phyloP scores from a whole-genome alignment of 2,113 vertebrate genomes.

The Chaetura pelagica region DNA sequence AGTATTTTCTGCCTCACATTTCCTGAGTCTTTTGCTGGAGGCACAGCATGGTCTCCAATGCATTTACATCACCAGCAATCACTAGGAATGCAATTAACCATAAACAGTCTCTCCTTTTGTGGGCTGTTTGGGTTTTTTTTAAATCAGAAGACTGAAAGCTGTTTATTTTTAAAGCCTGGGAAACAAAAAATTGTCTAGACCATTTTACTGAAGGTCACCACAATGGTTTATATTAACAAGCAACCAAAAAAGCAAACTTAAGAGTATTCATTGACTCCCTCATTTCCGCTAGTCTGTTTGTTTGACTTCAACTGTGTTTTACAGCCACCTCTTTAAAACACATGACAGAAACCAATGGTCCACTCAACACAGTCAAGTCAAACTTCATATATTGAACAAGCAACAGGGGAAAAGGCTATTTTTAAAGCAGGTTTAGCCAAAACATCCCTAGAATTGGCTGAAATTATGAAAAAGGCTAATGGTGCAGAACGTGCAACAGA shows the following conservation, averaged over 20 bases:
- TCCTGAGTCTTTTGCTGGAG: neutral
- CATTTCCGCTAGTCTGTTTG: neutral
- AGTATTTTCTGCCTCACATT: neutral
- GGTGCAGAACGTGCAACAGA: neutral
- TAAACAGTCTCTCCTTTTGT: neutral
- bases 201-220: neutral
- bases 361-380: neutral
- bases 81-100: neutral
- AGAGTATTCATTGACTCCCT: neutral
- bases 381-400: neutral
- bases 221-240: neutral
- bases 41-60: neutral
- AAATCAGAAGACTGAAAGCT: neutral
- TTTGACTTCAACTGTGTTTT: neutral
- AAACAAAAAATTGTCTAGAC: neutral
- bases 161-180: neutral
- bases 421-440: neutral
- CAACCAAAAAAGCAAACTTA: neutral
- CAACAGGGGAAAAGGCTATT: neutral
- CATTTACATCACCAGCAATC: neutral
- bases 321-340: neutral
- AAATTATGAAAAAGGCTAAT: neutral
- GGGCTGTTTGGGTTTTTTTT: neutral
- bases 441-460: neutral
- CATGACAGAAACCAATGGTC: neutral